Evolutionary conservation across 2,113 vertebrate genomes (phyloP).

Genomic region (Myrmecophaga tridactyla): DNA sequence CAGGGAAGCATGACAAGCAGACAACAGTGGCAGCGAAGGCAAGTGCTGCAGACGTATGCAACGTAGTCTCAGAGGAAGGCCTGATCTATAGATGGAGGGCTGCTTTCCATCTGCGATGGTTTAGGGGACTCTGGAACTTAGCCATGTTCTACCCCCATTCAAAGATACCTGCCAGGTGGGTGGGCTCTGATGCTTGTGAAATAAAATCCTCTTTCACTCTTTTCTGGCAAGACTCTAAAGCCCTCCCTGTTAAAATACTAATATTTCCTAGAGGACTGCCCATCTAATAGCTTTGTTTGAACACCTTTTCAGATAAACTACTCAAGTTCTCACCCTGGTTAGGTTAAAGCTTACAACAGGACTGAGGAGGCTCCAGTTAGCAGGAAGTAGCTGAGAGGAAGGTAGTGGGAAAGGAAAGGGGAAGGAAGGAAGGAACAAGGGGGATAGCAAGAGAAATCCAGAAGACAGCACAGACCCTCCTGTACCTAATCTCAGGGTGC

Average conservation of each 20-base stretch:
- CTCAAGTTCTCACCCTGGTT: not conserved
- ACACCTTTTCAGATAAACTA: not conserved
- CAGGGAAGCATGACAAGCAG: not conserved
- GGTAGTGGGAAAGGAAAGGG: not conserved
- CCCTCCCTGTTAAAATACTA: not conserved
- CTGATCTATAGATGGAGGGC: too few relatives aligned
- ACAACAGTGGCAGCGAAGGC: not conserved
- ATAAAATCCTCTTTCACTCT: not conserved
- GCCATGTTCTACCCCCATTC: not conserved
- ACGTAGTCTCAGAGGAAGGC: too few relatives aligned
- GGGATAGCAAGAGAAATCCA: not conserved
- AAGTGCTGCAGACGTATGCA: accelerated
- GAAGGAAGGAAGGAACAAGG: not conserved
- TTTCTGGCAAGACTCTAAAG: not conserved
- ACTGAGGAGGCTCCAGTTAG: not conserved
- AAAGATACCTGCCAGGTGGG: not conserved
- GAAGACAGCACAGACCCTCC: not conserved
- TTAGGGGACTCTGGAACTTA: not conserved
- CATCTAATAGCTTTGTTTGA: not conserved
- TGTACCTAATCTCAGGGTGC: not conserved
- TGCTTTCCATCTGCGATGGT: not conserved
- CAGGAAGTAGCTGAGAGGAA: not conserved
- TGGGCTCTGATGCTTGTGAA: not conserved
- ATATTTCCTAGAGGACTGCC: not conserved
- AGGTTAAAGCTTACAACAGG: not conserved